Conservation (phyloP, 2,113 vertebrate genomes). For the Archilochus colubris region DNA sequence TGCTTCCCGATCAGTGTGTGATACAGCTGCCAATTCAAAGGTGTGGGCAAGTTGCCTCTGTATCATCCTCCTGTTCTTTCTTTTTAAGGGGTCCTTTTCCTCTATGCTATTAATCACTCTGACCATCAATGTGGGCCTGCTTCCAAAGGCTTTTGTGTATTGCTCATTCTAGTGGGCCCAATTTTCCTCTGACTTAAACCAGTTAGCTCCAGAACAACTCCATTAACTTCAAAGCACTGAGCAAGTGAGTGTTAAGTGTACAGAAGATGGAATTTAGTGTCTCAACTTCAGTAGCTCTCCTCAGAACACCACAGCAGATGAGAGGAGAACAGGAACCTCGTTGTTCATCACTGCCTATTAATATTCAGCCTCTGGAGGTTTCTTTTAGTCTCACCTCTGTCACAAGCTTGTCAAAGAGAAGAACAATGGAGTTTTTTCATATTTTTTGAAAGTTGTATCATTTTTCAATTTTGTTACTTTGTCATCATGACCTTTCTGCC, state of each 20-base stretch:
- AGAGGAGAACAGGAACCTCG: background rate
- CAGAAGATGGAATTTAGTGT: background rate
- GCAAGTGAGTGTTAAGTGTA: background rate
- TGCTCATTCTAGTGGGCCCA: background rate
- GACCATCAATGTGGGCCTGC: background rate
- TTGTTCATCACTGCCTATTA: background rate
- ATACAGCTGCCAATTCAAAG: background rate
- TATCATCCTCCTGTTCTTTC: background rate
- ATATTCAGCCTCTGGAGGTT: background rate
- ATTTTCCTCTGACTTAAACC: slow-evolving; percentile 33
- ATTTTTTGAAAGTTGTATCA: background rate
- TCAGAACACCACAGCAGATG: background rate
- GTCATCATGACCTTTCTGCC: slow-evolving; percentile 43
- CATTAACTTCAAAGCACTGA: slow-evolving; percentile 7
- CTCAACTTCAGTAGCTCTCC: accelerated
- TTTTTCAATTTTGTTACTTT: slow-evolving; percentile 41
- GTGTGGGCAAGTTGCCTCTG: background rate
- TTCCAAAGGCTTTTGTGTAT: slow-evolving; percentile 8
- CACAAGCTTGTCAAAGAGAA: background rate
- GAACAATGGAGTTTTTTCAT: background rate
- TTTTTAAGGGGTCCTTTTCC: background rate
- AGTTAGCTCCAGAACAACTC: slow-evolving; percentile 47
- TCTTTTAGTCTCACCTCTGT: background rate
- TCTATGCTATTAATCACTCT: background rate
- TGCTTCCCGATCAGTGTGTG: background rate